Evolutionary conservation across 2,888 invertebrate species (phyloP).

Genomic region (Leptogaster cylindrica): DNA sequence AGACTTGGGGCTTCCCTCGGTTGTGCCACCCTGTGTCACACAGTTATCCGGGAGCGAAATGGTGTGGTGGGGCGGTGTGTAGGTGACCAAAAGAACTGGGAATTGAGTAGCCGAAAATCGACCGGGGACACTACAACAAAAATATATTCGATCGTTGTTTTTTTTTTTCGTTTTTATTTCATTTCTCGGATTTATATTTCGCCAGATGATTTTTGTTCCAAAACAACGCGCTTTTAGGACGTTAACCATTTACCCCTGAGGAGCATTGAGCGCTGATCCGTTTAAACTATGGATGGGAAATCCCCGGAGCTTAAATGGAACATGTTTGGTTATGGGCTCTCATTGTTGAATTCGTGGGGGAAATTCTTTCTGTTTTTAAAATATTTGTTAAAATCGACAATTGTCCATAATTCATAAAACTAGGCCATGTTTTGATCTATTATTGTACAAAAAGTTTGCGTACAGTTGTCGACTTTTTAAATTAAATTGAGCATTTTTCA

Average conservation of each 20-base stretch:
- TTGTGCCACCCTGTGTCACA: slow-evolving; percentile 1
- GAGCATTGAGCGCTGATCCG: slow-evolving; percentile 11
- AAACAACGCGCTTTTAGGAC: background rate
- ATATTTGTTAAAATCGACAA: slow-evolving; percentile 9
- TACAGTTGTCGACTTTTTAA: too few relatives aligned
- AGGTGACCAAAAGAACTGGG: background rate
- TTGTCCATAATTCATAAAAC: slow-evolving; percentile 11
- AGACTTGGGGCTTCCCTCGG: too few relatives aligned
- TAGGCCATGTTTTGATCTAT: slow-evolving; percentile 10
- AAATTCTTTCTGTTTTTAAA: background rate
- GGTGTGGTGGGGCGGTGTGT: too few relatives aligned
- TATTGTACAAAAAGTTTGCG: too few relatives aligned
- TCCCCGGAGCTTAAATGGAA: slow-evolving; percentile 8
- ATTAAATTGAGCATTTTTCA: too few relatives aligned
- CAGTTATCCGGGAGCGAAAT: too few relatives aligned
- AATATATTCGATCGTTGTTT: slow-evolving; percentile 1
- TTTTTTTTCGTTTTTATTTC: slow-evolving; percentile 6
- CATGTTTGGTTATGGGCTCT: background rate
- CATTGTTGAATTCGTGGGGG: too few relatives aligned
- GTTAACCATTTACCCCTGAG: slow-evolving; percentile 13
- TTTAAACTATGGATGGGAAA: slow-evolving; percentile 14
- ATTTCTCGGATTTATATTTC: slow-evolving; percentile 24
- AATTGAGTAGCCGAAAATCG: background rate
- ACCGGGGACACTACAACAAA: background rate
- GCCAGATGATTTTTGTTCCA: slow-evolving; percentile 21